Conservation (phyloP, 2,888 invertebrate genomes). For the Falcaria lacertinaria region DNA sequence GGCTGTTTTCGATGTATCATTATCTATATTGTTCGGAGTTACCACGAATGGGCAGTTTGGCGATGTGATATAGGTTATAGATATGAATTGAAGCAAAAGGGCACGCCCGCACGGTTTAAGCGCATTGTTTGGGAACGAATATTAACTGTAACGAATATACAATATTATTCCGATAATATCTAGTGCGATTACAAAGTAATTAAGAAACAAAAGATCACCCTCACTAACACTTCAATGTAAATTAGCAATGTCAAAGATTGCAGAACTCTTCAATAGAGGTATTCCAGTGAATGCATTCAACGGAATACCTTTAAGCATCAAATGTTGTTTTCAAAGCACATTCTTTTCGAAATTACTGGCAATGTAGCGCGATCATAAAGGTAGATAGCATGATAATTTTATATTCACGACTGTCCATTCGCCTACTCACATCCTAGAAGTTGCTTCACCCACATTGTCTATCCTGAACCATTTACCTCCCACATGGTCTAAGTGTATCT, state of each 20-base stretch:
- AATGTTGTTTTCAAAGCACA: no score
- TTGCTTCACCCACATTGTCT: constrained; percentile 31
- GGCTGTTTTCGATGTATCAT: constrained; percentile 46
- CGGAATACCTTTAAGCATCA: no score
- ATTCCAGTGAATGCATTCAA: no score
- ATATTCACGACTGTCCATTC: constrained; percentile 24
- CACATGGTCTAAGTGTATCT: constrained; percentile 24
- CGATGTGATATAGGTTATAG: constrained; percentile 47
- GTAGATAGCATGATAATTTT: constrained; percentile 41
- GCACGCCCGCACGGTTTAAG: constrained; percentile 47
- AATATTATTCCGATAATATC: no score
- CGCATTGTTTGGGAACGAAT: constrained; percentile 31
- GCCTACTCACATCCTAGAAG: constrained; percentile 35
- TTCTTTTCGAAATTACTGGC: no score
- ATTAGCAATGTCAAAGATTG: no score
- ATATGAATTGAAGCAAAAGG: constrained; percentile 50
- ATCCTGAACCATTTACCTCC: constrained; percentile 44
- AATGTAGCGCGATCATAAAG: constrained; percentile 16
- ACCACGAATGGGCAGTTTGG: constrained; percentile 50
- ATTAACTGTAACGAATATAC: constrained; percentile 5
- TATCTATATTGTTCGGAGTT: constrained; percentile 42
- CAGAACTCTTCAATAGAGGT: no score
- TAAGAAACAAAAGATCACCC: not conserved
- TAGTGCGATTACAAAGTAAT: no score
- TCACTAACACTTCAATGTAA: constrained; percentile 7